Base-by-base conservation (phyloP, 1,140 invertebrate species). In the silkworm (Bombyx mori) region DNA sequence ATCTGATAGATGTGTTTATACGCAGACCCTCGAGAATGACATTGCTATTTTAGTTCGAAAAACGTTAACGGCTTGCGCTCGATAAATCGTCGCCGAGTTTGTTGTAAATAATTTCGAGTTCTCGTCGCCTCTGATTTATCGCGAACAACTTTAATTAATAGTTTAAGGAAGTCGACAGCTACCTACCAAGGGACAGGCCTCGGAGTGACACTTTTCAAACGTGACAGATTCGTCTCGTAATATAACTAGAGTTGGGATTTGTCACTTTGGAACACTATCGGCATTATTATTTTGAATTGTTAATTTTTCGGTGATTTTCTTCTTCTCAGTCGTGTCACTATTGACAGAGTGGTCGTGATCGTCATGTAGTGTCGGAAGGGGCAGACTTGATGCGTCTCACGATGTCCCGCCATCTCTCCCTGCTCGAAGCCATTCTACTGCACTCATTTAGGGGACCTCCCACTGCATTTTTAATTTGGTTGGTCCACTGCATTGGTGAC, bases 21-120 rank as follows among this genome's bases (percentile, higher is more conserved):
- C 26, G 26, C 26, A 35, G 26, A 35, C 26, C 4, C 26, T 35
- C 2, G 26, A 35, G 26, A 35, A 5, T 35, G 26, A 35, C 26
- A 35, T 35, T 35, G 26, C 26, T 35, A 35, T 35, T 35, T 35
- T 35, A 35, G 26, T 35, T 35, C 26, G 26, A 51, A 57, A 52
- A 48, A 44, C 53, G 66, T 67, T 68, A 66, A 64, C 58, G 58
- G 58, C 62, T 63, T 54, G 60, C 61, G 59, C 56, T 44, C 61
- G 56, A 65, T 67, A 62, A 69, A 72, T 68, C 63, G 56, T 62
- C 53, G 43, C 61, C 43, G 47, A 55, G 52, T 65, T 62, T 61
- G 61, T 61, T 63, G 73, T 74, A 68, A 74, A 72, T 71, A 73
- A 75, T 72, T 73, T 70, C 61, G 60, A 73, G 67, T 65, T 63